A percentile compares a stretch with the other conserved stretches of the same genome.
Evolutionary conservation across 2,113 vertebrate species (phyloP).

Genomic region (Epinephelus cyanopodus): DNA sequence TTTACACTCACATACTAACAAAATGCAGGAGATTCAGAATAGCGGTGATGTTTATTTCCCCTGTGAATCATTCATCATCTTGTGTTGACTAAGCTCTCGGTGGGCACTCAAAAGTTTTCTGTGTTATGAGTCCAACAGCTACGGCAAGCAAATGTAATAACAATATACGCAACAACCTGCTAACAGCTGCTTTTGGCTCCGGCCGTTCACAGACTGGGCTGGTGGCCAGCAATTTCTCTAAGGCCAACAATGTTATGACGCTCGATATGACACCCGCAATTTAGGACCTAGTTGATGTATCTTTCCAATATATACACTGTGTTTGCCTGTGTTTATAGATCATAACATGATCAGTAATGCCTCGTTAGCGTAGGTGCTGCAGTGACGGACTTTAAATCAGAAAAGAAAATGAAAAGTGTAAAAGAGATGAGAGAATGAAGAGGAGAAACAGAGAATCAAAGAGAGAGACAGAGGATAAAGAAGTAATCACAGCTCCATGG

Average conservation of each 20-base stretch:
- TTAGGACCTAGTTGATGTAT: not conserved
- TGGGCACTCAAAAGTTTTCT: conserved; percentile 35
- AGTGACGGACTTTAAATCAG: no score
- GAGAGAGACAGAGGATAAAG: conserved; percentile 26
- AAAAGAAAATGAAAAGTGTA: conserved; percentile 3
- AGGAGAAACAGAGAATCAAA: conserved; percentile 5
- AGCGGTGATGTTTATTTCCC: conserved; percentile 42
- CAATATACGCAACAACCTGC: conserved; percentile 43
- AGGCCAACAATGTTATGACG: conserved; percentile 16
- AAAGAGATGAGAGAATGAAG: not conserved
- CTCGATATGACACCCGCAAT: conserved; percentile 2
- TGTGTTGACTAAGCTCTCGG: conserved; percentile 63
- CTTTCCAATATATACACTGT: not conserved
- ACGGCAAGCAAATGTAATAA: conserved; percentile 47
- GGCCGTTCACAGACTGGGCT: conserved; percentile 23
- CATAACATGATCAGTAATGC: conserved; percentile 5
- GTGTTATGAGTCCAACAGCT: conserved; percentile 37
- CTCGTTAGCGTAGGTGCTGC: not conserved
- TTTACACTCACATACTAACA: conserved; percentile 38
- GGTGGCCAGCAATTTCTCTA: conserved; percentile 25
- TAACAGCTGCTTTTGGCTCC: conserved; percentile 55
- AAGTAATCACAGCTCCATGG: conserved; percentile 52
- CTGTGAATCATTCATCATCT: conserved; percentile 49
- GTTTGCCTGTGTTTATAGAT: not conserved
- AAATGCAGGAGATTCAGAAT: conserved; percentile 22